Base-by-base conservation (phyloP, 2,113 vertebrate genomes). In the Sebastes fasciatus region DNA sequence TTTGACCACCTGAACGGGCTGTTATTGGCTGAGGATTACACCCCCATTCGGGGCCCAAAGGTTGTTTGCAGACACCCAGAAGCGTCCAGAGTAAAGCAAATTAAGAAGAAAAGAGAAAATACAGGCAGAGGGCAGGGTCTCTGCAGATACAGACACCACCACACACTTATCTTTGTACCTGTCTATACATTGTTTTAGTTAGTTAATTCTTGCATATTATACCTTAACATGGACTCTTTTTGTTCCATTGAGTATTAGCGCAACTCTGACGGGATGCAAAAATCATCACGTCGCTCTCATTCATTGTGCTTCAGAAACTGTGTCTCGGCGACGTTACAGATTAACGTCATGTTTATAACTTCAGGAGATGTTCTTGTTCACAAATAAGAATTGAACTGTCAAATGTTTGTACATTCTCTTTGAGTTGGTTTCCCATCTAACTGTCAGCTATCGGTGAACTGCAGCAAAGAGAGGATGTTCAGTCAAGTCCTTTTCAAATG, bases 231-330 rank as follows among this genome's bases (percentile, higher is more conserved):
- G 51, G 58, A 77, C 80, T 69, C 34, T 71, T 70, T 64, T 70
- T 71, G 45, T 75, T 84, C 83, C 55, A 71, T 58, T 34, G 34
- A 21, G 54, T 79, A 52, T 71, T 21, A 46, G 40, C 26, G 67
- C 60, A 78, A 72, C 69, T 81, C 74, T 67, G 48, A 78, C 45
- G 48, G 83, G 60, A 84, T 68, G 51, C 66, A 67, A 19, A 74
- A 80, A 75, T 17, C 67, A 46, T 86, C 82, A 26, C 76, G 43
- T 74, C 42, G 66, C 46, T 80, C 75, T 62, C 55, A 49, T 80
- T 87, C 76, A 74, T 81, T 83, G 62, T 80, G 72, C 81, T 74
- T 74, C 63, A 77, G 74, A 72, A 86, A 74, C 67, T 52, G 73
- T 13, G 71, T 85, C 78, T 81, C 21, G 0, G 69, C 67, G 86